phyloP scores from a whole-genome alignment of 23 tunicate species.

The Botrylloides violaceus region DNA sequence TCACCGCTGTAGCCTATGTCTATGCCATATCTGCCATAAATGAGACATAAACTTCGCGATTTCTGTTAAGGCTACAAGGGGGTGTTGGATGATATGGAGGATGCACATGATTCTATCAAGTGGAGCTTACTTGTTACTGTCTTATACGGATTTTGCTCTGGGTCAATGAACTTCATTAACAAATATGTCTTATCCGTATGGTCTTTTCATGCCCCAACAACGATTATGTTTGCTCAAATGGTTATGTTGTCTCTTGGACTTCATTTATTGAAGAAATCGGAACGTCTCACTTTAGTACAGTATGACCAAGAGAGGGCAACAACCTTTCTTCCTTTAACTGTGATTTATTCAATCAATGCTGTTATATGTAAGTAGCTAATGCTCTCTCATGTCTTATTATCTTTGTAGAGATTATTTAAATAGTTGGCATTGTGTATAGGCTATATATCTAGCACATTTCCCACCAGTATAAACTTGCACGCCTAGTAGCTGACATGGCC shows the following conservation, averaged over 20 bases:
- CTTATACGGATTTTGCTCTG: slow-evolving; percentile 86
- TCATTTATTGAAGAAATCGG: slow-evolving; percentile 20
- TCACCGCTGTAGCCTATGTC: too few species aligned
- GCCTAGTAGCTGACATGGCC: too few species aligned
- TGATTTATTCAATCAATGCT: slow-evolving; percentile 54
- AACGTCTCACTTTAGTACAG: slow-evolving; percentile 17
- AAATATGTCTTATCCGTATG: slow-evolving; percentile 59
- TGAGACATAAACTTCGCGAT: too few species aligned
- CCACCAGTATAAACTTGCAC: too few species aligned
- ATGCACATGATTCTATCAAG: slow-evolving; percentile 8
- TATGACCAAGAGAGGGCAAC: slow-evolving; percentile 34
- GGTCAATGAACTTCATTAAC: slow-evolving; percentile 88
- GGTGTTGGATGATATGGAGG: too few species aligned
- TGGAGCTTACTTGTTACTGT: slow-evolving; percentile 46
- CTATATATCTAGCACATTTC: too few species aligned
- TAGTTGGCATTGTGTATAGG: too few species aligned
- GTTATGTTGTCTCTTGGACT: slow-evolving; percentile 20
- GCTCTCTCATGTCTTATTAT: too few species aligned
- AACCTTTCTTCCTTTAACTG: slow-evolving; percentile 37
- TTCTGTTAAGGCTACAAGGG: too few species aligned
- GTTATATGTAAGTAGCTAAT: slow-evolving; percentile 55
- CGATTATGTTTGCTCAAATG: slow-evolving; percentile 57
- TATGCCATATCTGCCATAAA: too few species aligned
- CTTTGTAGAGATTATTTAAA: too few species aligned
- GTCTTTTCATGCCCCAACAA: slow-evolving; percentile 48